Evolutionary conservation across 2,888 invertebrate species (phyloP).

Genomic region (Calameuta filiformis): DNA sequence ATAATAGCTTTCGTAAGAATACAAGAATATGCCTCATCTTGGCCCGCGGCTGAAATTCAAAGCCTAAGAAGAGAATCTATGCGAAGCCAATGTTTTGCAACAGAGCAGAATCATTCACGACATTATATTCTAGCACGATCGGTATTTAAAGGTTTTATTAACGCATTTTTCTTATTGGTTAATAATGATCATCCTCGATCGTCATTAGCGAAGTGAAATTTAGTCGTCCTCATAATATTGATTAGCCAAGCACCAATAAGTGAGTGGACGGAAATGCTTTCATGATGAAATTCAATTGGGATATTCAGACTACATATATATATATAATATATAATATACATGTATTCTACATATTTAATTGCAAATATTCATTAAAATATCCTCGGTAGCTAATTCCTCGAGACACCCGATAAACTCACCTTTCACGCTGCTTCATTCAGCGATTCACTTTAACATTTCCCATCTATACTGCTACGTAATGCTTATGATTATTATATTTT

Average conservation of each 20-base stretch:
- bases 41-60: background rate
- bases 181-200: background rate
- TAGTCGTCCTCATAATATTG: background rate
- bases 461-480: background rate
- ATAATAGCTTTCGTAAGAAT: background rate
- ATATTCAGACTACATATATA: too few relatives aligned
- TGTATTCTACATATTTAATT: too few relatives aligned
- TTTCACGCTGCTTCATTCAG: background rate
- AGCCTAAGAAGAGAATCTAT: background rate
- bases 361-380: background rate
- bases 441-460: background rate
- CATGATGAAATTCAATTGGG: background rate
- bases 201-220: background rate
- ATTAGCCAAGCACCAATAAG: background rate
- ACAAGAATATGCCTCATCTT: background rate
- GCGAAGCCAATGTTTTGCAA: background rate
- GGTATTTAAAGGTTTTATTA: background rate
- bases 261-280: background rate
- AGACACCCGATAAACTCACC: background rate
- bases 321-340: too few relatives aligned
- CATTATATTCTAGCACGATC: background rate
- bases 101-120: background rate
- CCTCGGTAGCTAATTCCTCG: background rate
- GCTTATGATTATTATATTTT: background rate
- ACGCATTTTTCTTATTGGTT: background rate